Evolutionary conservation across 2,888 invertebrate species (phyloP).

Genomic region (Trisateles emortualis): DNA sequence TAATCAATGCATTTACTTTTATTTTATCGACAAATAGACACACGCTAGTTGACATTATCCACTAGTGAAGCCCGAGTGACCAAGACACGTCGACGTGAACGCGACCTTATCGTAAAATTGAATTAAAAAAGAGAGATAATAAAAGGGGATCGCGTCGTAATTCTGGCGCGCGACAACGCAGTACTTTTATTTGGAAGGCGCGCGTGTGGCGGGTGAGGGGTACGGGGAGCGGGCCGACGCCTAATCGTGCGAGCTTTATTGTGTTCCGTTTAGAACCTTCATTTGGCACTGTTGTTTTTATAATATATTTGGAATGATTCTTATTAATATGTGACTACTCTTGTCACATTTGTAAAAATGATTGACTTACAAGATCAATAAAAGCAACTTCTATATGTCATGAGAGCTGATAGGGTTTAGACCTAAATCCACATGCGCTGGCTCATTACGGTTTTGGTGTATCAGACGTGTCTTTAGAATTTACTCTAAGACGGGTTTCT

Average conservation of each 20-base stretch:
- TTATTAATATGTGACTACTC: too few species aligned
- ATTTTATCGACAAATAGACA: constrained; percentile 3
- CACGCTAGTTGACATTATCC: constrained; percentile 20
- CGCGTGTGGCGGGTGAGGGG: constrained; percentile 72
- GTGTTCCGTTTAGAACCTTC: constrained; percentile 53
- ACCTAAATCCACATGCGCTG: too few species aligned
- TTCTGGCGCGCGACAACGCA: constrained; percentile 85
- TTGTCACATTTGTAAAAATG: too few species aligned
- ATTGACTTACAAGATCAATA: too few species aligned
- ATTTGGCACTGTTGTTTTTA: not conserved
- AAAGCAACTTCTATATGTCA: too few species aligned
- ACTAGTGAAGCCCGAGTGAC: constrained; percentile 28
- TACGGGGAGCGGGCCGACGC: constrained; percentile 44
- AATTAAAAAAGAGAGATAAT: constrained; percentile 84
- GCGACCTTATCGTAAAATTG: constrained; percentile 82
- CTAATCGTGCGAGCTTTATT: constrained; percentile 77
- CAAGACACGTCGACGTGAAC: constrained; percentile 60
- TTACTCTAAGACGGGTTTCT: too few species aligned
- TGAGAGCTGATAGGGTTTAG: too few species aligned
- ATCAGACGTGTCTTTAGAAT: too few species aligned
- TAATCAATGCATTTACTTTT: constrained; percentile 13
- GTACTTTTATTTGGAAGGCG: constrained; percentile 81
- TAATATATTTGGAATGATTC: too few species aligned
- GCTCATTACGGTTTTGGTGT: too few species aligned
- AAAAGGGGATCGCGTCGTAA: constrained; percentile 84